These are phyloP conservation scores for Sminthurinus aureus DNA, from an alignment of 2,888 invertebrate species.

Conservation along the genomic window DNA sequence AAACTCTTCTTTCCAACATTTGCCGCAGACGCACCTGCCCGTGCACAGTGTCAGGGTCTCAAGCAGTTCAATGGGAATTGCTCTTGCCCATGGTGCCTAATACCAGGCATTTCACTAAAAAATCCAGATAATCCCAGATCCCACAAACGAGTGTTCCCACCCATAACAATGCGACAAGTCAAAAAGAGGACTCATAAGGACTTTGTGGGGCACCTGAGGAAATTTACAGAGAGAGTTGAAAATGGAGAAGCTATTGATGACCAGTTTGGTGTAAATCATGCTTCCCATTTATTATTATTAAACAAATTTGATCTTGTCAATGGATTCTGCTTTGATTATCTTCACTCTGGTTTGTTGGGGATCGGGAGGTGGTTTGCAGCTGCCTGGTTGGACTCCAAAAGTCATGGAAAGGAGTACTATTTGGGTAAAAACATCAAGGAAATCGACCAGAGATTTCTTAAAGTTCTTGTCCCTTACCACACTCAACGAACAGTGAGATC, in stretches of 20 bases:
- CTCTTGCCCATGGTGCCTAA: conserved; percentile 43
- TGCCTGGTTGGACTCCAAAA: conserved; percentile 36
- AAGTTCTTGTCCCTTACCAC: not conserved
- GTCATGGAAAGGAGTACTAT: conserved; percentile 28
- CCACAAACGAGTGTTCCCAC: not conserved
- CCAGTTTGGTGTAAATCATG: conserved; percentile 30
- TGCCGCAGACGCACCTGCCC: conserved; percentile 37
- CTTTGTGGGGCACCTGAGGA: too few species aligned
- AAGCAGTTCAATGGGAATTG: conserved; percentile 42
- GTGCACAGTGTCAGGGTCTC: conserved; percentile 34
- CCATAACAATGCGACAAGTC: too few species aligned
- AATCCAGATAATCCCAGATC: not conserved
- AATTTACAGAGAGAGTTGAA: too few species aligned
- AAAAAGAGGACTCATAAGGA: not conserved
- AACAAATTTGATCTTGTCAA: conserved; percentile 44
- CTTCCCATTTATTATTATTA: conserved; percentile 34
- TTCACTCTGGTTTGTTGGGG: conserved; percentile 43
- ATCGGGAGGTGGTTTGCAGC: conserved; percentile 30
- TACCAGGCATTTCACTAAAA: conserved; percentile 8
- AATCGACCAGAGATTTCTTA: not conserved
- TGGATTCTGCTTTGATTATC: conserved; percentile 41
- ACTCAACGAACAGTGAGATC: not conserved
- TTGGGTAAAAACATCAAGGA: conserved; percentile 28
- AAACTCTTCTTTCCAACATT: conserved; percentile 17
- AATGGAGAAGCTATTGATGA: too few species aligned